Percentiles rank a stretch among this genome's conserved stretches.
Conservation (phyloP, 2,113 vertebrate genomes). For the Melanotaenia duboulayi region DNA sequence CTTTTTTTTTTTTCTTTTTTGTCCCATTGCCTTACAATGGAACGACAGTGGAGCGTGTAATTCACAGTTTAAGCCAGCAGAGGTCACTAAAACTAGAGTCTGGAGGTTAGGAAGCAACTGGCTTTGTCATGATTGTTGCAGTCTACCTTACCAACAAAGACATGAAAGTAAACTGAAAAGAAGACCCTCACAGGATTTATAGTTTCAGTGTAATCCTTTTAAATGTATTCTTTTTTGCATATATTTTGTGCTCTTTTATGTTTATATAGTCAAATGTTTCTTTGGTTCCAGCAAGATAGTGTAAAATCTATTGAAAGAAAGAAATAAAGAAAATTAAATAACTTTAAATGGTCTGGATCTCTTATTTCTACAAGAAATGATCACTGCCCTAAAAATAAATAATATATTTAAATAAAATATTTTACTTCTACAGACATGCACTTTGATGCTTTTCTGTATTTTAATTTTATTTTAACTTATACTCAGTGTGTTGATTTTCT, state of each 20-base stretch:
- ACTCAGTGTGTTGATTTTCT: too few species aligned
- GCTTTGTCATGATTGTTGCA: slow-evolving; percentile 67
- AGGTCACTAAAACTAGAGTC: slow-evolving; percentile 51
- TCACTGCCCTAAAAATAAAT: slow-evolving; percentile 2
- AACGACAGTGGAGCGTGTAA: slow-evolving; percentile 33
- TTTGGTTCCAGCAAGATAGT: slow-evolving; percentile 84
- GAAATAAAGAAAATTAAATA: slow-evolving; percentile 83
- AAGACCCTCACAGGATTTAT: slow-evolving; percentile 70
- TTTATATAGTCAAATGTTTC: slow-evolving; percentile 85
- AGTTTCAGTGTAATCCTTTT: slow-evolving; percentile 80
- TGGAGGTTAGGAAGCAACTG: slow-evolving; percentile 48
- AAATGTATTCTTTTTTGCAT: slow-evolving; percentile 81
- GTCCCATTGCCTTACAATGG: slow-evolving; percentile 65
- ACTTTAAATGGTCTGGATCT: neutral
- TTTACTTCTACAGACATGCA: too few species aligned
- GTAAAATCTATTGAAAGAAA: slow-evolving; percentile 85
- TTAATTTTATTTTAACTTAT: too few species aligned
- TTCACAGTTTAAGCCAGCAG: slow-evolving; percentile 60
- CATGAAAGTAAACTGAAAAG: slow-evolving; percentile 46
- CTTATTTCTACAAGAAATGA: neutral
- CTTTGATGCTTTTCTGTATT: too few species aligned
- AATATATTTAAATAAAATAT: too few species aligned
- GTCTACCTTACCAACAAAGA: slow-evolving; percentile 48
- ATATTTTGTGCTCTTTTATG: slow-evolving; percentile 85
- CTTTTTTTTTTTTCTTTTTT: slow-evolving; percentile 3